Conservation (phyloP, 2,888 invertebrate genomes). For the Halictus ligatus region DNA sequence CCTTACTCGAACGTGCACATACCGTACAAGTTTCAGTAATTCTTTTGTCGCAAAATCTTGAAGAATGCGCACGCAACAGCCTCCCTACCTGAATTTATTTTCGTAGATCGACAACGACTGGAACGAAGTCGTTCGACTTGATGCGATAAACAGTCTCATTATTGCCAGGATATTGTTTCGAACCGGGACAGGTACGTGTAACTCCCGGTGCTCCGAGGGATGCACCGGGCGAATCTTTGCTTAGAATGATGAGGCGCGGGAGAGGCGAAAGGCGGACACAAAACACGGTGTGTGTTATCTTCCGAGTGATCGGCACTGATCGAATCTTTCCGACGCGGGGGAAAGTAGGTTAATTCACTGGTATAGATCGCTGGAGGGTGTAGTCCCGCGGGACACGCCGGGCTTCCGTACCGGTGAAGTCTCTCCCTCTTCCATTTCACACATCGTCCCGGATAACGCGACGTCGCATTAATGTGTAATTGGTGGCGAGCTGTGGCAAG, state of each 20-base stretch:
- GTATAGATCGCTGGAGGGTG: constrained; percentile 62
- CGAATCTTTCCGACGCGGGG: constrained; percentile 56
- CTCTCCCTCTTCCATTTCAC: constrained; percentile 58
- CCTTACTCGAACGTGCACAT: too few relatives aligned
- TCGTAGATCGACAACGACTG: too few relatives aligned
- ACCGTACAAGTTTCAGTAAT: too few relatives aligned
- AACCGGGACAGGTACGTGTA: neutral
- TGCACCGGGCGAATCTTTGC: constrained; percentile 39
- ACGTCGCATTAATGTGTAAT: constrained; percentile 79
- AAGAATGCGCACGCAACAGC: too few relatives aligned
- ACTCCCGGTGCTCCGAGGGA: neutral
- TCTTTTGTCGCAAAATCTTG: too few relatives aligned
- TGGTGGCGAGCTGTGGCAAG: constrained; percentile 73
- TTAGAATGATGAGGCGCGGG: neutral
- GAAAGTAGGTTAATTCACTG: constrained; percentile 78
- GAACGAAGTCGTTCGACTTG: neutral
- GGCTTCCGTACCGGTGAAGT: constrained; percentile 7
- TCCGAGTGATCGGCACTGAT: constrained; percentile 49
- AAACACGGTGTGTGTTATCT: constrained; percentile 37
- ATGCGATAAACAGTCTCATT: neutral
- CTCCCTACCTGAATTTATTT: too few relatives aligned
- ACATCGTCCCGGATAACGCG: constrained; percentile 73
- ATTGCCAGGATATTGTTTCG: neutral
- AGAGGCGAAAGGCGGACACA: constrained; percentile 18
- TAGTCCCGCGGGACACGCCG: constrained; percentile 67